phyloP scores from a whole-genome alignment of 1,140 invertebrate species.

The Delia radicum region DNA sequence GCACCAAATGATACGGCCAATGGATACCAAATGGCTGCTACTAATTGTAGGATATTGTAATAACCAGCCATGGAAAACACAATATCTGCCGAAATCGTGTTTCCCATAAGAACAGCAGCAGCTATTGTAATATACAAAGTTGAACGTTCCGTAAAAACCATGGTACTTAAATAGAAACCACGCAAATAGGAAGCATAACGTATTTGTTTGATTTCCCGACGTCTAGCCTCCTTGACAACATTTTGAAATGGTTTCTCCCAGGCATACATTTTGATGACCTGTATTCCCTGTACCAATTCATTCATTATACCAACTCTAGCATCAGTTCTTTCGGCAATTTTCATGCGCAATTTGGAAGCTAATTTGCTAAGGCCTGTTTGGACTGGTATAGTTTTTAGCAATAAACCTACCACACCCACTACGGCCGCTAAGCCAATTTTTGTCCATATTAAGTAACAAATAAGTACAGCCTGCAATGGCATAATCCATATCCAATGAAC shows the following conservation, averaged over 20 bases:
- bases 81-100: slow-evolving; percentile 68
- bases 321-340: slow-evolving; percentile 68
- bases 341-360: slow-evolving; percentile 57
- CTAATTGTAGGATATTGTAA: slow-evolving; percentile 67
- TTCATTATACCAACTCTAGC: slow-evolving; percentile 77
- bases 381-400: slow-evolving; percentile 64
- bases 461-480: slow-evolving; percentile 64
- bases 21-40: slow-evolving; percentile 71
- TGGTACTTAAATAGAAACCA: slow-evolving; percentile 66
- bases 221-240: slow-evolving; percentile 60
- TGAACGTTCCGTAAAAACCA: slow-evolving; percentile 71
- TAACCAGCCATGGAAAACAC: slow-evolving; percentile 72
- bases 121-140: slow-evolving; percentile 74
- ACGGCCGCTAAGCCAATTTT: slow-evolving; percentile 68
- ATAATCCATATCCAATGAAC: slow-evolving; percentile 69
- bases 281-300: slow-evolving; percentile 71
- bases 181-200: slow-evolving; percentile 69
- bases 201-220: slow-evolving; percentile 68
- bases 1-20: slow-evolving; percentile 67
- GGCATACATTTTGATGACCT: slow-evolving; percentile 81
- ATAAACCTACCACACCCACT: slow-evolving; percentile 67
- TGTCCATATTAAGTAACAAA: slow-evolving; percentile 69
- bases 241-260: slow-evolving; percentile 72
- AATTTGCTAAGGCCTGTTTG: slow-evolving; percentile 66
- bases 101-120: slow-evolving; percentile 67